Evolutionary conservation across 2,888 invertebrate species (phyloP).

Genomic region (Atrina japonica): DNA sequence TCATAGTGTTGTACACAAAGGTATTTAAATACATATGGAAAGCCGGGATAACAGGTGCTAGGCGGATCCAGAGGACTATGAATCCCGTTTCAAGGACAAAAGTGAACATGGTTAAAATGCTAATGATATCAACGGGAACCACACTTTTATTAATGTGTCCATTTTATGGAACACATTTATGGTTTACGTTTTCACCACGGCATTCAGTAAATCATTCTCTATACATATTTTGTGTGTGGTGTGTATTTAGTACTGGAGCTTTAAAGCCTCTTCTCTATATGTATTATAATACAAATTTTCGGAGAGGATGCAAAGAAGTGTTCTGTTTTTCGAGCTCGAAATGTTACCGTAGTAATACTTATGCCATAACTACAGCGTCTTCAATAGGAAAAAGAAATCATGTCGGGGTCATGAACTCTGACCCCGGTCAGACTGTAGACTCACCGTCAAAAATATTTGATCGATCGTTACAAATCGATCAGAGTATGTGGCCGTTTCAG

Average conservation of each 20-base stretch:
- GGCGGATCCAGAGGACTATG: constrained; percentile 66
- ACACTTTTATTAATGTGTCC: constrained; percentile 60
- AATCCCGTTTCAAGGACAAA: constrained; percentile 77
- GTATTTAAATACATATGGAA: constrained; percentile 73
- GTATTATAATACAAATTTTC: constrained; percentile 76
- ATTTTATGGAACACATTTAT: constrained; percentile 61
- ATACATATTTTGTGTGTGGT: constrained; percentile 59
- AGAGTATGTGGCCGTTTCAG: too few species aligned
- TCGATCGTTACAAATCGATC: too few species aligned
- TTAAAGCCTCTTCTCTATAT: constrained; percentile 75
- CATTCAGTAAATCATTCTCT: constrained; percentile 45
- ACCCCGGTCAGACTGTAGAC: not conserved
- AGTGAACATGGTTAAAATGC: constrained; percentile 77
- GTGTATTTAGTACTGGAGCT: constrained; percentile 58
- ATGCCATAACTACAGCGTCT: constrained; percentile 77
- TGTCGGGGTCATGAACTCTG: constrained; percentile 69
- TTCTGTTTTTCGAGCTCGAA: constrained; percentile 77
- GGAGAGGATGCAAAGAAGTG: constrained; percentile 78
- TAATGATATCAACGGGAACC: constrained; percentile 66
- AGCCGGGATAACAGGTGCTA: constrained; percentile 49
- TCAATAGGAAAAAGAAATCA: constrained; percentile 75
- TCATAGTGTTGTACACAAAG: constrained; percentile 61
- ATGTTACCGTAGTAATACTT: constrained; percentile 76
- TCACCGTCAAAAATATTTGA: too few species aligned
- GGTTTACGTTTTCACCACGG: constrained; percentile 51